Evolutionary conservation across 2,888 invertebrate genomes (phyloP), one percentile per base, ranked within the genome.

Genomic region (Campoplex capitator): DNA sequence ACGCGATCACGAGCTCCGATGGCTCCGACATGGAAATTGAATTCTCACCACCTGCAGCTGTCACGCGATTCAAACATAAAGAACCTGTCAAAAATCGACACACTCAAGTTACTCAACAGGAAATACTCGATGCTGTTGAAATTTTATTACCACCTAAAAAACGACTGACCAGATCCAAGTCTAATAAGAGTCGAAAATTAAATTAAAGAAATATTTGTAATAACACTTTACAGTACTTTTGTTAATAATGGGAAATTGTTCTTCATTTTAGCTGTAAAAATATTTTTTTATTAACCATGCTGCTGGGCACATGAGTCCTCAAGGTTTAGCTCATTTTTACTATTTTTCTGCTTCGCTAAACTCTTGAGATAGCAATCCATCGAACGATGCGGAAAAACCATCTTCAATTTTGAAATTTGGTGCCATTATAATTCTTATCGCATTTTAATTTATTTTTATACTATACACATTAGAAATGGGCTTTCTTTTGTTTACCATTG

Each of bases 21-120:
- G 90, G 88, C 1, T 91, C 91, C 4, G 92, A 93, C 62, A 89
- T 93, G 87, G 91, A 92, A 74, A 89, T 93, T 74, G 92, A 91
- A 84, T 92, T 91, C 75, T 91, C 91, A 48, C 92, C 92, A 28
- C 92, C 92, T 0, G 89, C 88, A 13, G 90, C 91, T 18, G 84
- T 89, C 65, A 86, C 86, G 74, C 89, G 88, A 6, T 85, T 80
- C 56, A 77, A 80, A 56, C 88, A 80, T 28, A 91, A 88, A 70
- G 76, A 86, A 23, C 85, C 88, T 18, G 88, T 81, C 7, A 89
- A 84, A 62, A 83, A 91, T 80, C 68, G 75, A 7, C 87, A 88
- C 38, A 91, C 92, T n/a, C 92, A 92, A 76, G 91, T 92, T 0
- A 86, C 86, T 45, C 90, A 91, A 18, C 90, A 91, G 58, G 91